Evolutionary conservation across 2,113 vertebrate species (phyloP), one percentile per base, ranked within the genome.

Genomic region (Turdus rufiventris): DNA sequence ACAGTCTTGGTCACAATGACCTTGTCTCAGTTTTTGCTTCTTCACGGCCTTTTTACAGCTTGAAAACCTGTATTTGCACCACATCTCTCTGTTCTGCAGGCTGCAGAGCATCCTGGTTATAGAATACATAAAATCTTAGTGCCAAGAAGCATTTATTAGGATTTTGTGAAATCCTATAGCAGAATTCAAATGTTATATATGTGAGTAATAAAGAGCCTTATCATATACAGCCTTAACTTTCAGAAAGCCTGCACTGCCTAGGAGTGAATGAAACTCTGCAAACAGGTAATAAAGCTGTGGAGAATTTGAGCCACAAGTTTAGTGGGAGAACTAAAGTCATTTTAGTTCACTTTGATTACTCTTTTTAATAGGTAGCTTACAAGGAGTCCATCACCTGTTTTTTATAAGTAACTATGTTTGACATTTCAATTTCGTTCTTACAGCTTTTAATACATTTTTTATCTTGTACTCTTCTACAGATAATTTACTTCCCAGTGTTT

Each of bases 401-500:
- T 91, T 91, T 95, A 89, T 93, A 97, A 96, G 97, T 97, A 98
- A 98, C 96, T 93, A 79, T 95, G 96, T 97, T 97, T 98, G 97
- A 98, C 98, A 98, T 98, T 98, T 98, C 97, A 98, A 97, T 98
- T 98, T 97, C 93, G 66, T 97, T 96, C 96, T 97, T 97, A 96
- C 95, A 97, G 96, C 93, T 97, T 97, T 97, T 97, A 97, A 97
- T 98, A 97, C 96, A 96, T 98, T 98, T 97, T 97, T 98, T 97
- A 97, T 97, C 97, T 96, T 97, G 92, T 97, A 96, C 83, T 98
- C 88, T 93, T 97, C 97, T 93, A 92, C 96, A 97, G 91, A 97
- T 97, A 97, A 98, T 97, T 97, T 97, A 97, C 96, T 97, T 97
- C 87, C 77, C 83, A 93, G 87, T 96, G 95, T 98, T 98, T 97